Conservation (phyloP, 1,140 invertebrate species). For the Bombus waltoni region DNA sequence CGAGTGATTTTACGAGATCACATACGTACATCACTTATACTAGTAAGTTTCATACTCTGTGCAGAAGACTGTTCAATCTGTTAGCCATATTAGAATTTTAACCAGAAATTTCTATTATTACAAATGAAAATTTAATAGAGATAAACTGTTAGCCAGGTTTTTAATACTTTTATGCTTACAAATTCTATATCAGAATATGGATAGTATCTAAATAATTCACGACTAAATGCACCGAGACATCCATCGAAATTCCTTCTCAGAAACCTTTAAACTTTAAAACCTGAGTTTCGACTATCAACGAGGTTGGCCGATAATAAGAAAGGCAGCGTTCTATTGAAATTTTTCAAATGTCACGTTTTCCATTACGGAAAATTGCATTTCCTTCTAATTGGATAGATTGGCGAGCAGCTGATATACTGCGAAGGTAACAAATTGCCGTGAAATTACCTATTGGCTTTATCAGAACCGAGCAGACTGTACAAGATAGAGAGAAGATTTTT, state of each 20-base stretch:
- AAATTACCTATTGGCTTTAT: conserved; percentile 52
- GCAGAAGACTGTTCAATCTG: too few relatives aligned
- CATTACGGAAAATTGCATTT: neutral
- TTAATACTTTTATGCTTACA: neutral
- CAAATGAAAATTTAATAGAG: too few relatives aligned
- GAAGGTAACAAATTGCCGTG: conserved; percentile 47
- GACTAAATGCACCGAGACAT: too few relatives aligned
- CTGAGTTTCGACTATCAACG: neutral
- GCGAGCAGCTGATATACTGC: conserved; percentile 24
- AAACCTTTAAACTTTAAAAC: neutral
- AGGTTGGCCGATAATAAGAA: neutral
- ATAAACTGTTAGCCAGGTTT: too few relatives aligned
- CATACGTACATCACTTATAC: too few relatives aligned
- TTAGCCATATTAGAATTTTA: neutral
- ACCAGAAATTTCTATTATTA: too few relatives aligned
- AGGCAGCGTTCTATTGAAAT: neutral
- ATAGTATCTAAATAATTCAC: neutral
- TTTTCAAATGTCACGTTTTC: neutral
- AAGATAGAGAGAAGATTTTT: neutral
- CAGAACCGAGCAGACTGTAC: neutral
- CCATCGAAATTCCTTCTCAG: neutral
- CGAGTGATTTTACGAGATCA: neutral
- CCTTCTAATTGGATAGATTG: neutral
- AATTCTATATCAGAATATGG: neutral
- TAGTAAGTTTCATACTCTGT: too few relatives aligned